Percentiles rank a stretch among this genome's conserved stretches.
phyloP scores from a whole-genome alignment of 2,888 invertebrate species.

The Leptinotarsa peninsularis region DNA sequence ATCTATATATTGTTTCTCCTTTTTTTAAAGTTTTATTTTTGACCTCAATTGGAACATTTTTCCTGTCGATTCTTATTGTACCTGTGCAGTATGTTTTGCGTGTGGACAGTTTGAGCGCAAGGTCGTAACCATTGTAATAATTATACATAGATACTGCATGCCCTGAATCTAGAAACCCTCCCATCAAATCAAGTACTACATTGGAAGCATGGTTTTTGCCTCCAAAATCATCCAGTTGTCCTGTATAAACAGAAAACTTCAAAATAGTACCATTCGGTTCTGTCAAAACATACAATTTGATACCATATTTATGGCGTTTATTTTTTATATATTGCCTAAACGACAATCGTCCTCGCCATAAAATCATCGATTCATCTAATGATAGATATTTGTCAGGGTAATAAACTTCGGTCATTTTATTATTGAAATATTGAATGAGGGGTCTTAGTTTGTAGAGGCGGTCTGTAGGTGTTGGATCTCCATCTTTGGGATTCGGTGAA shows the following conservation, averaged over 20 bases:
- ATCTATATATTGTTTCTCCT: constrained; percentile 45
- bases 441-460: constrained; percentile 52
- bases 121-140: constrained; percentile 49
- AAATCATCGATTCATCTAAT: constrained; percentile 47
- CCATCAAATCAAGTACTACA: too few species aligned
- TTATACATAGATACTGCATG: constrained; percentile 50
- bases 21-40: constrained; percentile 46
- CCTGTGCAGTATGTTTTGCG: constrained; percentile 60
- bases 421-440: constrained; percentile 58
- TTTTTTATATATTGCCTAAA: constrained; percentile 31
- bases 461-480: constrained; percentile 26
- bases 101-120: constrained; percentile 38
- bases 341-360: constrained; percentile 51
- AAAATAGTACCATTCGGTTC: constrained; percentile 53
- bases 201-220: too few species aligned
- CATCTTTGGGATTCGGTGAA: constrained; percentile 24
- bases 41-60: constrained; percentile 49
- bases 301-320: constrained; percentile 27
- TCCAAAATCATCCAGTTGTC: constrained; percentile 34
- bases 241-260: constrained; percentile 55
- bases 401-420: constrained; percentile 42
- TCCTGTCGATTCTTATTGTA: constrained; percentile 52
- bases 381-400: constrained; percentile 45
- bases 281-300: constrained; percentile 56
- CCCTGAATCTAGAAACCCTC: constrained; percentile 38